Evolutionary conservation across 2,113 vertebrate genomes (phyloP), one percentile per base, ranked within the genome.

Genomic region (Procavia capensis): DNA sequence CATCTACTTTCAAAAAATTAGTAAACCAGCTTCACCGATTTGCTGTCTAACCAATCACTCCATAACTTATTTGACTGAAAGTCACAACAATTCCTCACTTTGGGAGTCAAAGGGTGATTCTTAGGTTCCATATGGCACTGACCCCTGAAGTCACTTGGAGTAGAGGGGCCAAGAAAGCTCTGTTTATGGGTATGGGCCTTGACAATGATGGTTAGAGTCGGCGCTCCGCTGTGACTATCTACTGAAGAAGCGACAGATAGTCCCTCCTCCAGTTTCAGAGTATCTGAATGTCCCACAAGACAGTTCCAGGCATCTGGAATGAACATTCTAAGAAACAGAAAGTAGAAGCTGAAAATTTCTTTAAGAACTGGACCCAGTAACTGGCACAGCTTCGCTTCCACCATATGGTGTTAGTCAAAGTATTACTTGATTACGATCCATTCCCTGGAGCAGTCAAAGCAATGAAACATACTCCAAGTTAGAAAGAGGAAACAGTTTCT

Each of bases 61-160:
- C 16, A 17, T 39, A 88, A 47, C 1, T 43, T 45, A 50, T 5
- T 5, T 29, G 25, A 6, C n/a, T 72, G 84, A 47, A 96, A 76
- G 10, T 11, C 16, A 72, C 17, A 17, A 17, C 7, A 1, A 9
- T n/a, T 22, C 39, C n/a, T 47, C 36, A 31, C 6, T 45, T 14
- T 36, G 19, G 11, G 20, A 17, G 11, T 89, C n/a, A 41, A 27
- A 9, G 54, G 57, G 20, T 57, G 75, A 16, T 22, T 79, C 9
- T 29, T 3, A 31, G 0, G 6, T 0, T 70, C 43, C 11, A 9
- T 0, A 11, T 1, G 6, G 1, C 43, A 34, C 70, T 41, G 34
- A 86, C 19, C 3, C 25, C 27, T 43, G 11, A 22, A 6, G 20
- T 66, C 61, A 25, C 63, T 1, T n/a, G 11, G 70, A 13, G 41